Percentiles rank a stretch among this genome's conserved stretches.
phyloP scores from a whole-genome alignment of 2,888 invertebrate genomes.

The Hirtodrosophila confusa region DNA sequence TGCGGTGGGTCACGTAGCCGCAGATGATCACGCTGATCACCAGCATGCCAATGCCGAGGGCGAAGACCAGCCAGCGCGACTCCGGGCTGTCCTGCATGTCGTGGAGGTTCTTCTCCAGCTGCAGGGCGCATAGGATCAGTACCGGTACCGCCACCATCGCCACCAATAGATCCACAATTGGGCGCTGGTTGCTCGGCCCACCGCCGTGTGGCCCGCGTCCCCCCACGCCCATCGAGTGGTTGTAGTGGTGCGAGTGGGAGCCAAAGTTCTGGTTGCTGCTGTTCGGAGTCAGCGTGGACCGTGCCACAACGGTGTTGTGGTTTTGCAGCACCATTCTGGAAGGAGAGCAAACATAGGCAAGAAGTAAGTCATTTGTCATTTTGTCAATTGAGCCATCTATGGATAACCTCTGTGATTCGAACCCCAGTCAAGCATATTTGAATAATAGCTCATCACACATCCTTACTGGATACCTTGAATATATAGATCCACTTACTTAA shows the following conservation, averaged over 20 bases:
- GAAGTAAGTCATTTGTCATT: background rate
- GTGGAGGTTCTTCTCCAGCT: constrained; percentile 84
- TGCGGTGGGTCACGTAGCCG: constrained; percentile 84
- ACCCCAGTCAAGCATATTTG: no score
- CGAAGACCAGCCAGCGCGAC: constrained; percentile 84
- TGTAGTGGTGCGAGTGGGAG: constrained; percentile 6
- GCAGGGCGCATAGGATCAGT: constrained; percentile 83
- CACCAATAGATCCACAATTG: constrained; percentile 83
- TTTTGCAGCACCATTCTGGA: constrained; percentile 82
- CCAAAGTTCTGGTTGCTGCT: constrained; percentile 57
- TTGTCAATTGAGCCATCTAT: no score
- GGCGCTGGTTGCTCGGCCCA: constrained; percentile 76
- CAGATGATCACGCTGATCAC: constrained; percentile 84
- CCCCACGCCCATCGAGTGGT: constrained; percentile 19
- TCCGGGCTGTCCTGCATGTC: constrained; percentile 82
- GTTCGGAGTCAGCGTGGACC: constrained; percentile 65
- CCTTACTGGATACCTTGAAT: no score
- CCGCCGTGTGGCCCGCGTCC: constrained; percentile 21
- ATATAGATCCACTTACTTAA: no score
- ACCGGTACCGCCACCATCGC: constrained; percentile 84
- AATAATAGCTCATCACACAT: no score
- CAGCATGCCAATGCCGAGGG: constrained; percentile 84
- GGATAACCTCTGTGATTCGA: no score
- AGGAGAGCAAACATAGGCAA: background rate
- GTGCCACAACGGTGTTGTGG: constrained; percentile 75